Evolutionary conservation across 2,888 invertebrate genomes (phyloP).

Genomic region (Pterobdella sp.): DNA sequence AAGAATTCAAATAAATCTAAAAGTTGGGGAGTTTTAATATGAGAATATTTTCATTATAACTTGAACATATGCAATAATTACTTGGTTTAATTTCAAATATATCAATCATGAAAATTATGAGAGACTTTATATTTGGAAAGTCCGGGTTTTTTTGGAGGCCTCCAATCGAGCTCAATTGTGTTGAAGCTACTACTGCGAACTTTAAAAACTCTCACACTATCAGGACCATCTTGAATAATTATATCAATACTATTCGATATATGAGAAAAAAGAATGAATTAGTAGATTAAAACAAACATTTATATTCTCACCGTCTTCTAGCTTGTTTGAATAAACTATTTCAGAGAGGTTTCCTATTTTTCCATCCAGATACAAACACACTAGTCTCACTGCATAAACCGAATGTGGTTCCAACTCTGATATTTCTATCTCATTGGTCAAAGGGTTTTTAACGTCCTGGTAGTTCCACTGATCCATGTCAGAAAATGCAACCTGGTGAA

Average conservation of each 20-base stretch:
- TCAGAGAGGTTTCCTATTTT: constrained; percentile 47
- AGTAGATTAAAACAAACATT: not conserved
- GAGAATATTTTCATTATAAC: too few relatives aligned
- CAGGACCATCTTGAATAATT: constrained; percentile 33
- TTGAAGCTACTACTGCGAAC: constrained; percentile 33
- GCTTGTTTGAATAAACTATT: constrained; percentile 30
- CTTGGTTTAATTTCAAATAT: too few relatives aligned
- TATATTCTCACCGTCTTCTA: constrained; percentile 26
- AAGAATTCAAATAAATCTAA: not conserved
- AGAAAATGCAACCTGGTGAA: constrained; percentile 40
- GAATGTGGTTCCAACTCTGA: constrained; percentile 42
- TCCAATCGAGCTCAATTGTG: constrained; percentile 45
- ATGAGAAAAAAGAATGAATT: not conserved
- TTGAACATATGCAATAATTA: too few relatives aligned
- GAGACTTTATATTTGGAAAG: constrained; percentile 44
- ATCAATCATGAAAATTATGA: too few relatives aligned
- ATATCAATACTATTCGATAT: not conserved
- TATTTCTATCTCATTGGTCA: constrained; percentile 42
- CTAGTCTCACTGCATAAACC: constrained; percentile 46
- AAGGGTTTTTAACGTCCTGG: constrained; percentile 40
- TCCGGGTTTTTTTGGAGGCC: constrained; percentile 42
- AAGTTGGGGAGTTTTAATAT: too few relatives aligned
- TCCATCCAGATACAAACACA: constrained; percentile 44
- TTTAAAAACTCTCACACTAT: constrained; percentile 36
- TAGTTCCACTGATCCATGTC: constrained; percentile 46